phyloP scores from a whole-genome alignment of 2,888 invertebrate genomes.

The Nemotelus nigrinus region DNA sequence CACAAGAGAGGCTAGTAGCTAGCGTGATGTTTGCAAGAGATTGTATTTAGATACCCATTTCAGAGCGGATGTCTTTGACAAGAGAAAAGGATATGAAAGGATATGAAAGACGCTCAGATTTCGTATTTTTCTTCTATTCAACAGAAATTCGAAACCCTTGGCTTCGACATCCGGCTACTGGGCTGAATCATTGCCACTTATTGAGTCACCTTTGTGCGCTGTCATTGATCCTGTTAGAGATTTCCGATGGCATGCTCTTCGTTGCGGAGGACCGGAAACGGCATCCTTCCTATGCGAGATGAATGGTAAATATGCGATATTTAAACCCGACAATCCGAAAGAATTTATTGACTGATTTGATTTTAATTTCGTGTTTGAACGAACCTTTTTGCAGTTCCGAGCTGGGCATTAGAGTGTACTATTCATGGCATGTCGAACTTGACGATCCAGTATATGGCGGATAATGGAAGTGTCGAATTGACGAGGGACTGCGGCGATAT shows the following conservation, averaged over 20 bases:
- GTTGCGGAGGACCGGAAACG: slow-evolving; percentile 80
- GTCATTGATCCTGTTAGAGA: slow-evolving; percentile 80
- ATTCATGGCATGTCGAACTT: slow-evolving; percentile 77
- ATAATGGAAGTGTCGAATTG: slow-evolving; percentile 79
- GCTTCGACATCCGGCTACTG: slow-evolving; percentile 71
- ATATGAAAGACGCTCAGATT: slow-evolving; percentile 34
- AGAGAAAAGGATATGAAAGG: slow-evolving; percentile 38
- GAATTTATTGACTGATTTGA: slow-evolving; percentile 37
- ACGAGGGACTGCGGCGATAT: slow-evolving; percentile 80
- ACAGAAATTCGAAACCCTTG: slow-evolving; percentile 63
- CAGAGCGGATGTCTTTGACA: slow-evolving; percentile 39
- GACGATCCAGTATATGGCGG: slow-evolving; percentile 79
- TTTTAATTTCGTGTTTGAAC: slow-evolving; percentile 18
- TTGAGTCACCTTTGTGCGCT: slow-evolving; percentile 74
- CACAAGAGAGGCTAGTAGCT: slow-evolving; percentile 1
- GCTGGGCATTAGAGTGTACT: slow-evolving; percentile 82
- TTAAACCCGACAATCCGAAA: slow-evolving; percentile 1
- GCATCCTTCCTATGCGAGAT: slow-evolving; percentile 84
- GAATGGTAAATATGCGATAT: slow-evolving; percentile 69
- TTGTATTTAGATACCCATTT: slow-evolving; percentile 24
- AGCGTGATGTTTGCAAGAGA: slow-evolving; percentile 14
- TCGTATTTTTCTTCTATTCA: slow-evolving; percentile 13
- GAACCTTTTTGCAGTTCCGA: slow-evolving; percentile 70
- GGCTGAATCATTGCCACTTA: slow-evolving; percentile 74
- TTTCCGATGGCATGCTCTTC: slow-evolving; percentile 80